Conservation (phyloP, 2,888 invertebrate genomes). For the Pseudococcus jackbeardsleyi region DNA sequence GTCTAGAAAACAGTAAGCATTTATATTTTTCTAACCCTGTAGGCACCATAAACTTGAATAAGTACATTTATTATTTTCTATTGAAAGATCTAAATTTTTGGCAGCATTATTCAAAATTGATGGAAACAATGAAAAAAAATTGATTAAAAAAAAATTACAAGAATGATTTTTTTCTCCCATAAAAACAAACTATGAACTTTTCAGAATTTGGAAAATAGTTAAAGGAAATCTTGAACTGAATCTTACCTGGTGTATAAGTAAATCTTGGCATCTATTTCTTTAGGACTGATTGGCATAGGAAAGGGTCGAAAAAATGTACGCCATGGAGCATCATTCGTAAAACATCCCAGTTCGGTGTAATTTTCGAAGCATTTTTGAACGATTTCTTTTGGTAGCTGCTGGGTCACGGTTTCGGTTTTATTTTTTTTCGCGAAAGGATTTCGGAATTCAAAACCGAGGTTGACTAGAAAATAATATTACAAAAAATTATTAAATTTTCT, state of each 20-base stretch:
- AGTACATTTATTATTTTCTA: no score
- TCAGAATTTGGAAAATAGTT: no score
- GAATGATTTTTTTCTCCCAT: no score
- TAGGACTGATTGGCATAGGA: slow-evolving; percentile 69
- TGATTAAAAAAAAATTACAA: no score
- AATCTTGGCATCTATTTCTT: slow-evolving; percentile 69
- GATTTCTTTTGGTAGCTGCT: neutral
- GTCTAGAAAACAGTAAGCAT: no score
- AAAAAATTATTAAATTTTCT: neutral
- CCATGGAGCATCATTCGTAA: slow-evolving; percentile 70
- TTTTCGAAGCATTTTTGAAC: neutral
- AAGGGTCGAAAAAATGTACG: slow-evolving; percentile 69
- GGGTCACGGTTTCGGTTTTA: neutral
- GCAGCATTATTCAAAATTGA: no score
- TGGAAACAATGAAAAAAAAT: no score
- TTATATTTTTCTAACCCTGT: no score
- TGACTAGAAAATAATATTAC: neutral
- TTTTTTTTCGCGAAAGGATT: neutral
- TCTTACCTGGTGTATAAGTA: slow-evolving; percentile 69
- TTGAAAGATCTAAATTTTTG: no score
- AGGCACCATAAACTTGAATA: no score
- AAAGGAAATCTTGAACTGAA: no score
- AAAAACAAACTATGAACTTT: no score
- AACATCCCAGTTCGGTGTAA: slow-evolving; percentile 70
- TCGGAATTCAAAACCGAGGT: neutral